phyloP scores from a whole-genome alignment of 2,888 invertebrate species.

The Galerucella nymphaeae region DNA sequence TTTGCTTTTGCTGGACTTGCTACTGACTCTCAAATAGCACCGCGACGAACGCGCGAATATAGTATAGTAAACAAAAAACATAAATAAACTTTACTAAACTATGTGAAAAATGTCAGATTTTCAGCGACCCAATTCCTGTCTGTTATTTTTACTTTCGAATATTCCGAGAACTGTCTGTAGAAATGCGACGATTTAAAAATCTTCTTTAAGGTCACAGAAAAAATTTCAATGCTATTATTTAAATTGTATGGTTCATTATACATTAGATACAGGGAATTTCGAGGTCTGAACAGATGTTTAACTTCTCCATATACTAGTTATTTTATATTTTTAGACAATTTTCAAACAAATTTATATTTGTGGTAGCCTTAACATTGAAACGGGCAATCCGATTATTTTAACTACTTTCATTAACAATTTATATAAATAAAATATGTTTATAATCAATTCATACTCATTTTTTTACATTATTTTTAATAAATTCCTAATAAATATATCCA shows the following conservation, averaged over 20 bases:
- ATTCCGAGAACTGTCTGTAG: background rate
- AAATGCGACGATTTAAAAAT: background rate
- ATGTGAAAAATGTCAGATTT: background rate
- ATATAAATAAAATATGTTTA: too few species aligned
- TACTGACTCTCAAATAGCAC: too few species aligned
- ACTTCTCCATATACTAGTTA: background rate
- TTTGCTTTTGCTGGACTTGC: too few species aligned
- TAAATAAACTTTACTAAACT: background rate
- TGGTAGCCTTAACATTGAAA: background rate
- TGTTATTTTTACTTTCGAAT: slow-evolving; percentile 15
- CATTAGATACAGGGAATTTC: background rate
- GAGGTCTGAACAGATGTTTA: background rate
- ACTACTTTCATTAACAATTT: too few species aligned
- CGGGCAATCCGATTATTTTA: background rate
- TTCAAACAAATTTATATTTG: background rate
- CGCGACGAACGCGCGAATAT: background rate
- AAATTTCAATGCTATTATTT: background rate
- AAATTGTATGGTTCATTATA: background rate
- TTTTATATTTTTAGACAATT: background rate
- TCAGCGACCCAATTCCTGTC: slow-evolving; percentile 3
- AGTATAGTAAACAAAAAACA: background rate
- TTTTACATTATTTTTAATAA: too few species aligned
- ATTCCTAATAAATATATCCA: too few species aligned
- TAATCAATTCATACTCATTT: too few species aligned
- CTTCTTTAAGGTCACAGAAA: background rate